Base-by-base conservation (phyloP, 2,797 vertebrate species). In the Phoxinus dragarum region DNA sequence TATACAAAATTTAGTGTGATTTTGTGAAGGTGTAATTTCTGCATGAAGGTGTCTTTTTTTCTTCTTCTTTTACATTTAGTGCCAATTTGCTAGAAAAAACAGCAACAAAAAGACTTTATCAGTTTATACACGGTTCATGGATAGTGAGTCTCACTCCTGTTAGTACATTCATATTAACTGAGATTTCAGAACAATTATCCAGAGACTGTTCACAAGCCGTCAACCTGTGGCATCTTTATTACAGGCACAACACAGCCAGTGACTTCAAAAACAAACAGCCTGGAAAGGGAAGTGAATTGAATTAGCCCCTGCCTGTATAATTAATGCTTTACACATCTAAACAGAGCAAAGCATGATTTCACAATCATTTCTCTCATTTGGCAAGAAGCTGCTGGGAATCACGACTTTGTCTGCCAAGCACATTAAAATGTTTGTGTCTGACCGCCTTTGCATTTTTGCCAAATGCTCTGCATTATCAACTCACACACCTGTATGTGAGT, bases 251-350 rank as follows among this genome's bases (percentile, higher is more conserved):
- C 27, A 38, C 5, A 64, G 64, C 40, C 11, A 73, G 54, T 47
- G 47, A 69, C n/a, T 77, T 68, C 23, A 69, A 61, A 84, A 79
- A 79, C 73, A 68, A 83, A 67, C 75, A 79, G 81, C 54, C 75
- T 78, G 75, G 54, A 78, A 84, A 78, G 71, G 47, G 77, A 79
- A 74, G 42, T 59, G 67, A 80, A 86, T 81, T 67, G 23, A 83
- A 86, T 84, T 69, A 79, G 31, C 11, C 42, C 42, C 59, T 61
- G 61, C 38, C 40, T 77, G 81, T 72, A 40, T 82, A 86, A 88
- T 86, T 66, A 78, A 88, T 86, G 67, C 68, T 79, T 80, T 66
- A 64, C 81, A 78, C 56, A 78, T 66, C 56, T n/a, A 72, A 71
- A 79, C 42, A 61, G 47, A 64, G 79, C 54, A 49, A 72, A 52